Evolutionary conservation across 2,797 vertebrate genomes (phyloP).

Genomic region (Pterois miles): DNA sequence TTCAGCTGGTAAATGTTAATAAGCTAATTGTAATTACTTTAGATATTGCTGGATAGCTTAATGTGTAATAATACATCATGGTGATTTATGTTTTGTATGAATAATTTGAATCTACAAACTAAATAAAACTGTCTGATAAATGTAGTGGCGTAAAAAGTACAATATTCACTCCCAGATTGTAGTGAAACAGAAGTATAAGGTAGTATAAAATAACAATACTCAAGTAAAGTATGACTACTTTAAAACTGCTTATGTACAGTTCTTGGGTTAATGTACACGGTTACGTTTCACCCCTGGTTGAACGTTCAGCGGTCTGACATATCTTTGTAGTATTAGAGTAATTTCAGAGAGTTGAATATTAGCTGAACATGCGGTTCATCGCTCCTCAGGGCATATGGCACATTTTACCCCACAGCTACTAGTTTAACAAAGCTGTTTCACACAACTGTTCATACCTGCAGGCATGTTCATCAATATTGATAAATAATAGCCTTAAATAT

Average conservation of each 20-base stretch:
- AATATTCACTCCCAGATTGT: too few species aligned
- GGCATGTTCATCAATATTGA: neutral
- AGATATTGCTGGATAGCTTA: neutral
- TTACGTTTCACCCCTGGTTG: neutral
- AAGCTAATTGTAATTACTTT: neutral
- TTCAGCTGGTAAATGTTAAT: neutral
- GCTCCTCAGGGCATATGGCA: neutral
- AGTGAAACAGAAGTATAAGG: too few species aligned
- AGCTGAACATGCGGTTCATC: conserved; percentile 1
- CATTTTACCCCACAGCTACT: conserved; percentile 1
- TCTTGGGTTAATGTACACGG: neutral
- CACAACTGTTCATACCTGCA: neutral
- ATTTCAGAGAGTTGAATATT: neutral
- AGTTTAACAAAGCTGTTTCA: neutral
- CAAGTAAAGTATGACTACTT: too few species aligned
- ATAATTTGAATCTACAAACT: neutral
- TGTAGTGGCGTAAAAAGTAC: neutral
- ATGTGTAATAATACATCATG: neutral
- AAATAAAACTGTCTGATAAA: neutral
- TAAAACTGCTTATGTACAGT: neutral
- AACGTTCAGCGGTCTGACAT: neutral
- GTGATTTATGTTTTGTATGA: neutral
- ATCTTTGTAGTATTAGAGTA: neutral
- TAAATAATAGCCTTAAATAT: neutral
- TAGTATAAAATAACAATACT: too few species aligned